phyloP scores from a whole-genome alignment of 1,140 invertebrate genomes.

The Tenebrio molitor region DNA sequence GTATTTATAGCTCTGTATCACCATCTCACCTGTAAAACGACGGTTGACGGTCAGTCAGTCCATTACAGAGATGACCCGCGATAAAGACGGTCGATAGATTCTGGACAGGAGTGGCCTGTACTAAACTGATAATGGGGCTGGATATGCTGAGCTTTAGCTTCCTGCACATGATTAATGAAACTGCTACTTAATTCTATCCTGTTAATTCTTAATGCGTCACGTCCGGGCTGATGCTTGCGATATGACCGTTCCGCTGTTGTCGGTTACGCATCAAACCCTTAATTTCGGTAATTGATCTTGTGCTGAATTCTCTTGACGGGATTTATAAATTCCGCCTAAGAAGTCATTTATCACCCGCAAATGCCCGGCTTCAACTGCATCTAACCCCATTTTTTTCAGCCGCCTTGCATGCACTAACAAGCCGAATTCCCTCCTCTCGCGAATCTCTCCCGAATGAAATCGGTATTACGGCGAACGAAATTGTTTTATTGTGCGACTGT shows the following conservation, averaged over 20 bases:
- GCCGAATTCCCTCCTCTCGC: constrained; percentile 11
- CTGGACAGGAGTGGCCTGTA: constrained; percentile 56
- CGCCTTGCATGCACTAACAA: constrained; percentile 30
- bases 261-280: constrained; percentile 44
- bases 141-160: constrained; percentile 49
- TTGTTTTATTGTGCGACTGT: constrained; percentile 36
- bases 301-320: constrained; percentile 51
- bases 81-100: constrained; percentile 55
- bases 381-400: constrained; percentile 18
- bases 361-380: constrained; percentile 30
- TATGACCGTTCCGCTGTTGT: constrained; percentile 45
- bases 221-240: constrained; percentile 49
- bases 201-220: constrained; percentile 61
- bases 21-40: constrained; percentile 79
- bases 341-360: constrained; percentile 46
- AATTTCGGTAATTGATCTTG: constrained; percentile 52
- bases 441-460: constrained; percentile 10
- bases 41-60: constrained; percentile 49
- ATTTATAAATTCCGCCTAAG: constrained; percentile 53
- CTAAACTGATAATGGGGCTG: constrained; percentile 51
- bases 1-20: constrained; percentile 85
- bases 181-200: constrained; percentile 59
- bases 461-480: constrained; percentile 25
- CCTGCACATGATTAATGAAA: constrained; percentile 61
- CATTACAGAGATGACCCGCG: constrained; percentile 46